Conservation (phyloP, 2,888 invertebrate genomes). For the Orgyia antiqua region DNA sequence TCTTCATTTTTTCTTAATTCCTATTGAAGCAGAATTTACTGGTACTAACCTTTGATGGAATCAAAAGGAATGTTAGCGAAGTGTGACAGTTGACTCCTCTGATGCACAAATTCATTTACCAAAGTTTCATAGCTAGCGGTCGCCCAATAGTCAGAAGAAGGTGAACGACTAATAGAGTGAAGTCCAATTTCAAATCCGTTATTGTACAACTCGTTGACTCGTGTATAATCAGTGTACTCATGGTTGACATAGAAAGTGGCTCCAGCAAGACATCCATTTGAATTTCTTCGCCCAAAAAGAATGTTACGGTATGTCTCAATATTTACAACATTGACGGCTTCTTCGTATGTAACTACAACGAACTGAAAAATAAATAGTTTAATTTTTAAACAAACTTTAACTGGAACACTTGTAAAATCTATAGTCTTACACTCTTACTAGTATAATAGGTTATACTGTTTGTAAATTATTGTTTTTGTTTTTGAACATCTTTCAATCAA, state of each 20-base stretch:
- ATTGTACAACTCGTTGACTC: conserved; percentile 79
- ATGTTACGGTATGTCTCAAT: conserved; percentile 73
- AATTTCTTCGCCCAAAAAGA: conserved; percentile 75
- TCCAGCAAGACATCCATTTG: conserved; percentile 80
- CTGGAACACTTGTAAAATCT: not conserved
- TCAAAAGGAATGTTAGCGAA: conserved; percentile 74
- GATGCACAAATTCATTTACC: conserved; percentile 78
- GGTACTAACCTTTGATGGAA: conserved; percentile 46
- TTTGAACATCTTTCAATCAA: no score
- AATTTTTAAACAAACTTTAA: not conserved
- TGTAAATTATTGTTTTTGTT: no score
- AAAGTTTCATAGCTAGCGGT: conserved; percentile 69
- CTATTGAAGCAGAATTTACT: no score
- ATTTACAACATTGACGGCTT: conserved; percentile 77
- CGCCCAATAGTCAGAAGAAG: conserved; percentile 77
- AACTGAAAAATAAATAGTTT: conserved; percentile 65
- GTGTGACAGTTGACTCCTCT: conserved; percentile 64
- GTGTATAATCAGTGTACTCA: conserved; percentile 83
- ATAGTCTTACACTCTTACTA: no score
- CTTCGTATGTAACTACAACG: conserved; percentile 82
- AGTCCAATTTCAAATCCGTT: conserved; percentile 82
- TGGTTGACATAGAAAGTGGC: conserved; percentile 85
- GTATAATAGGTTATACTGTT: no score
- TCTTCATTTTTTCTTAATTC: no score
- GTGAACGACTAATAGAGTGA: conserved; percentile 81